A percentile compares a stretch with the other conserved stretches of the same genome.
These are phyloP conservation scores for Phyllotis vaccarum DNA, from an alignment of 2,797 vertebrate genomes.

Conservation along the genomic window DNA sequence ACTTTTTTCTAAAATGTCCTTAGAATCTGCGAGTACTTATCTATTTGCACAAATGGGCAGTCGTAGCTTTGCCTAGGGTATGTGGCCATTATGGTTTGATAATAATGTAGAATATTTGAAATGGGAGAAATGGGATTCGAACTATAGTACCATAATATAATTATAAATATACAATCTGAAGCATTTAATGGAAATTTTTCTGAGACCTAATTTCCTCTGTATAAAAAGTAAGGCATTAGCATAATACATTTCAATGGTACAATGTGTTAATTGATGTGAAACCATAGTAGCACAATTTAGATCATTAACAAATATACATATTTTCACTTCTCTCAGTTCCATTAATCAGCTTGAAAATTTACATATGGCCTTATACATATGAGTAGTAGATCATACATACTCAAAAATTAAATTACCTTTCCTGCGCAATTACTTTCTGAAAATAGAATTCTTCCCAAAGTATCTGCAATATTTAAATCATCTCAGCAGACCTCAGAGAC, in stretches of 20 bases:
- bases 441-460: slow-evolving; percentile 18
- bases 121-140: not conserved
- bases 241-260: not conserved
- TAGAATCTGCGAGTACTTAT: not conserved
- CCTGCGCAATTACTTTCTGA: not conserved
- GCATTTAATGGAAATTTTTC: not conserved
- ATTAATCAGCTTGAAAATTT: slow-evolving; percentile 6
- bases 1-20: not conserved
- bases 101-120: not conserved
- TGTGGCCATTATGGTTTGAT: not conserved
- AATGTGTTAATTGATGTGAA: not conserved
- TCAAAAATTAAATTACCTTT: slow-evolving; percentile 28
- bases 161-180: not conserved
- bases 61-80: not conserved
- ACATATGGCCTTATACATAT: not conserved
- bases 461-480: not conserved
- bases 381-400: not conserved
- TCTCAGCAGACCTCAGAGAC: not conserved
- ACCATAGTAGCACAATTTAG: not conserved
- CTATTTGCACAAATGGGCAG: not conserved
- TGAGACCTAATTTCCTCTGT: not conserved
- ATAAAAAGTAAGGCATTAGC: not conserved
- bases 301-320: not conserved
- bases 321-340: not conserved
- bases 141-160: not conserved